Evolutionary conservation across 1,140 invertebrate species (phyloP).

Genomic region (Sinonovacula constricta): DNA sequence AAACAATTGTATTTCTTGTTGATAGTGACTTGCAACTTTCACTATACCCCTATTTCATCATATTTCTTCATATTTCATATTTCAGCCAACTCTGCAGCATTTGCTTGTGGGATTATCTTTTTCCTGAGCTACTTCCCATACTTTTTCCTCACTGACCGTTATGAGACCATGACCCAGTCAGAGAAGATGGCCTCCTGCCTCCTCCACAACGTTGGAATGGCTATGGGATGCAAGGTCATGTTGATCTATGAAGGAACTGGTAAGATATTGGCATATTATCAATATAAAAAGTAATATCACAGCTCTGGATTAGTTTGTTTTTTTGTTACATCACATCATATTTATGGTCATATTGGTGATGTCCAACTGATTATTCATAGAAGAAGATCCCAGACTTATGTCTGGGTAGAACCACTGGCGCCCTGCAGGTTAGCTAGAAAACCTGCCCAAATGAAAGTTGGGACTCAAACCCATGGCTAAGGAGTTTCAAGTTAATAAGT

Average conservation of each 20-base stretch:
- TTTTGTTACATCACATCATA: too few species aligned
- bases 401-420: too few species aligned
- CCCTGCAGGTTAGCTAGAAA: too few species aligned
- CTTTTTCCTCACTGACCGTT: constrained; percentile 82
- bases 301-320: too few species aligned
- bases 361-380: too few species aligned
- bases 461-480: too few species aligned
- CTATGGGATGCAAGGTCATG: constrained; percentile 76
- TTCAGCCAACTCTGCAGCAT: constrained; percentile 75
- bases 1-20: not conserved
- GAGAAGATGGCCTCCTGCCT: constrained; percentile 69
- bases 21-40: not conserved
- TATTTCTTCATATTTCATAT: constrained; percentile 23
- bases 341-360: too few species aligned
- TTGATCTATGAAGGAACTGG: constrained; percentile 79
- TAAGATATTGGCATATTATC: constrained; percentile 58
- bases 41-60: not conserved
- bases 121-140: constrained; percentile 76
- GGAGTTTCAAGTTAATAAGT: too few species aligned
- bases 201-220: constrained; percentile 74
- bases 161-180: constrained; percentile 74
- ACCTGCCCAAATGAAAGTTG: too few species aligned
- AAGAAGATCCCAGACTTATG: too few species aligned
- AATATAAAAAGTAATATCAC: too few species aligned
- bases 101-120: constrained; percentile 74